A percentile compares a stretch with the other conserved stretches of the same genome.
Evolutionary conservation across 2,797 vertebrate genomes (phyloP).

Genomic region (Dipus sagitta): DNA sequence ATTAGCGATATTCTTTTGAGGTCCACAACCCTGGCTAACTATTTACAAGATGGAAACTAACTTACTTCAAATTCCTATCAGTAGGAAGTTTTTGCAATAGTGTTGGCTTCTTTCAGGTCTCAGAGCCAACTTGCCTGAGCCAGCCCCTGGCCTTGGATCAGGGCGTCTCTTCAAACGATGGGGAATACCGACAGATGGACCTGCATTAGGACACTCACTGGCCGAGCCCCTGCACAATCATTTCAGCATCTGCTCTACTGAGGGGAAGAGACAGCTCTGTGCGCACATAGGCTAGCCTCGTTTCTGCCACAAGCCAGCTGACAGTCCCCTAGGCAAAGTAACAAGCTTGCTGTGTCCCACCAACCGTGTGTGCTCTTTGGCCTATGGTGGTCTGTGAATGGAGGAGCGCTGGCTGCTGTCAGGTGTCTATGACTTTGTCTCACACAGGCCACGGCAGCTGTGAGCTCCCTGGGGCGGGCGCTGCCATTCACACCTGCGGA

Average conservation of each 20-base stretch:
- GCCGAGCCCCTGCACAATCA: not conserved
- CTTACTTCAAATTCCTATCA: too few species aligned
- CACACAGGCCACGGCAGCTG: rapidly evolving
- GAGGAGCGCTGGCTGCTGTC: not conserved
- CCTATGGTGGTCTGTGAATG: not conserved
- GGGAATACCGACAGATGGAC: not conserved
- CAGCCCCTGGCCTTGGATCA: not conserved
- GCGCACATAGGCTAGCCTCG: not conserved
- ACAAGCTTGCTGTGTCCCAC: not conserved
- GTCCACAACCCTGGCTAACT: too few species aligned
- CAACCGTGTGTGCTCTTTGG: not conserved
- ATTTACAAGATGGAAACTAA: too few species aligned
- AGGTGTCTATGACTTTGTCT: not conserved
- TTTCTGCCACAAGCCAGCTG: not conserved
- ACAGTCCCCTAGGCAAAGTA: not conserved
- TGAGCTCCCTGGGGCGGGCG: too few species aligned
- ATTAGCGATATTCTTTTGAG: too few species aligned
- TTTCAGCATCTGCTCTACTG: not conserved
- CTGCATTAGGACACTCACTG: not conserved
- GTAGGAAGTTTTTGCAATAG: not conserved
- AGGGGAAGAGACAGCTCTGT: not conserved
- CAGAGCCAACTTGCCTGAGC: not conserved
- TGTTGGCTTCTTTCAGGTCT: not conserved
- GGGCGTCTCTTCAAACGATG: not conserved
- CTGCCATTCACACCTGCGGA: not conserved